Base-by-base conservation (phyloP, 2,888 invertebrate species). In the Cataglyphis livida region DNA sequence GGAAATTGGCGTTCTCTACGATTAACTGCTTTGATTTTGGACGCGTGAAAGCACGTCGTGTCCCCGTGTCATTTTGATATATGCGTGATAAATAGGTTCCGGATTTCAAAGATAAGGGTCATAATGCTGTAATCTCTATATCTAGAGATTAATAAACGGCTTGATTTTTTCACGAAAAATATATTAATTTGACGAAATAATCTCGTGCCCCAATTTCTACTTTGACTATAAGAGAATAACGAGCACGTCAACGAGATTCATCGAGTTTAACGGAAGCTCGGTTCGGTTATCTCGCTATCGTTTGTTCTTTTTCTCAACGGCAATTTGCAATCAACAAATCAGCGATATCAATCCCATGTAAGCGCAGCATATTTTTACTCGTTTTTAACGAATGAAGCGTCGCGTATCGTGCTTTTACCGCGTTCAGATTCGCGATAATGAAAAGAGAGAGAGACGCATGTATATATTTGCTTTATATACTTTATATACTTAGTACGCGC, bases 1-100 rank as follows among this genome's bases (percentile, higher is more conserved):
- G 78, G 70, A 79, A 79, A 79, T 79, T 79, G 71, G 48, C 44
- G 59, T 44, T 59, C 78, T 79, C 71, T 79, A 70, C 78, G 59
- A 79, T 79, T 79, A 71, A 70, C 71, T 12, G 70, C 78, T 78
- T 78, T 70, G 70, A 78, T 78, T 70, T 18, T 18, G 68, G 41
- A 32, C 76, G 76, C 78, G 78, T 57, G 71, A 71, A 44, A 79
- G 48, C 78, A 59, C 28, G 59, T 48, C 71, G 38, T n/a, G 54
- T 41, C n/a, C 54, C 12, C n/a, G 51, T 4, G 12, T 15, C 32
- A 41, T 57, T 68, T 78, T 51, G 68, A 44, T 35, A 41, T 7
- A 15, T 15, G 70, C 44, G 25, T 12, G 59, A 79, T 59, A 70
- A 79, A 44, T 44, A 48, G 68, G 15, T 25, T 59, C 5, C 59